These are phyloP conservation scores for Bellardia pandia DNA, from an alignment of 2,888 invertebrate species.

Conservation along the genomic window DNA sequence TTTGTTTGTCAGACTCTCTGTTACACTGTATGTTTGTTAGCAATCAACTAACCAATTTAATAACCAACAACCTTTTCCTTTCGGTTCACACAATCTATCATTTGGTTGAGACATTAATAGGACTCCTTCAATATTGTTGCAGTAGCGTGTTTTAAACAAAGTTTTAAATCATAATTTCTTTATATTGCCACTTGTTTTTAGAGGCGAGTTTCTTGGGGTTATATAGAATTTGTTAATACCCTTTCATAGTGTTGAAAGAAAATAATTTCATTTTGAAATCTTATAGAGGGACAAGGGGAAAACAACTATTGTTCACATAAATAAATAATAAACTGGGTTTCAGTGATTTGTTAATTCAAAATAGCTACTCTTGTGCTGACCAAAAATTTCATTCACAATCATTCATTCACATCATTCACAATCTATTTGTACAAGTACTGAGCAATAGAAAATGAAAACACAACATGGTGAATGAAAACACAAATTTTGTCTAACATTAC, in stretches of 20 bases:
- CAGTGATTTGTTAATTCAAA: no score
- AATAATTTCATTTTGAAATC: no score
- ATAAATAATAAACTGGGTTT: no score
- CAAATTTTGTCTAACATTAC: neutral
- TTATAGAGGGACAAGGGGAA: no score
- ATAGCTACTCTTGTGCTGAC: no score
- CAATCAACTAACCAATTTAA: conserved; percentile 33
- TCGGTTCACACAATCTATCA: conserved; percentile 83
- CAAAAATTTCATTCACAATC: no score
- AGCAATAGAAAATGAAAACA: no score
- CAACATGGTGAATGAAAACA: neutral
- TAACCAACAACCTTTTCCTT: conserved; percentile 59
- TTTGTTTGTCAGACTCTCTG: conserved; percentile 6
- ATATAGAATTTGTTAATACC: neutral
- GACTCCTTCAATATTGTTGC: conserved; percentile 74
- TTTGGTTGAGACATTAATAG: conserved; percentile 81
- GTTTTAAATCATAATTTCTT: conserved; percentile 36
- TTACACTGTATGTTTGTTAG: conserved; percentile 16
- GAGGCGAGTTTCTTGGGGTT: neutral
- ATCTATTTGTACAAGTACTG: no score
- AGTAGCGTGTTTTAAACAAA: conserved; percentile 5
- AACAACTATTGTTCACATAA: no score
- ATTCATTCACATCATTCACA: no score
- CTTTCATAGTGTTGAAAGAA: neutral
- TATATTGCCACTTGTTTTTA: neutral